These are phyloP conservation scores for Azemiops feae DNA, from an alignment of 2,113 vertebrate species.

Conservation along the genomic window DNA sequence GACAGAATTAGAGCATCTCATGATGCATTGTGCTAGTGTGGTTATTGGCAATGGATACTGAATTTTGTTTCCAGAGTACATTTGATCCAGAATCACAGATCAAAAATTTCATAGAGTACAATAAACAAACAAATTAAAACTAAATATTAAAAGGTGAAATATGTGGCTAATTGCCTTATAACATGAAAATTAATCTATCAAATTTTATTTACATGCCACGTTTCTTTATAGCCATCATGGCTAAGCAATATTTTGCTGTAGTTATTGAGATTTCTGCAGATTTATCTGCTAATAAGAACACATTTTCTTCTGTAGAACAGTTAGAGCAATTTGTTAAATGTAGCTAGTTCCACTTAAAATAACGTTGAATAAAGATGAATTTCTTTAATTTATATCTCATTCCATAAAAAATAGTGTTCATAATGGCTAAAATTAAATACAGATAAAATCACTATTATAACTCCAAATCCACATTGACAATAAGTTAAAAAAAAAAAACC, in stretches of 20 bases:
- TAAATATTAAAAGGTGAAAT: not conserved
- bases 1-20: not conserved
- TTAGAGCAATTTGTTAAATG: not conserved
- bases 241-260: not conserved
- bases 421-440: not conserved
- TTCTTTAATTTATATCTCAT: not conserved
- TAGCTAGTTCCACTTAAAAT: not conserved
- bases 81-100: not conserved
- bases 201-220: not conserved
- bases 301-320: not conserved
- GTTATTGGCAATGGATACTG: not conserved
- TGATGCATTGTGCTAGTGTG: not conserved
- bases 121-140: not conserved
- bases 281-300: not conserved
- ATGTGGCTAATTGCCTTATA: not conserved
- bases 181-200: not conserved
- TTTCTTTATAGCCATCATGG: not conserved
- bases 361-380: not conserved
- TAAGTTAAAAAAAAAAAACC: not conserved
- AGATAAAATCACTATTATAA: not conserved
- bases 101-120: not conserved
- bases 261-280: not conserved
- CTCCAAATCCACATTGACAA: not conserved
- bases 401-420: not conserved
- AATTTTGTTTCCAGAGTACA: not conserved